A percentile compares a stretch with the other conserved stretches of the same genome.
Evolutionary conservation across 1,140 invertebrate genomes (phyloP).

Genomic region (Pemphigus obesinymphae): DNA sequence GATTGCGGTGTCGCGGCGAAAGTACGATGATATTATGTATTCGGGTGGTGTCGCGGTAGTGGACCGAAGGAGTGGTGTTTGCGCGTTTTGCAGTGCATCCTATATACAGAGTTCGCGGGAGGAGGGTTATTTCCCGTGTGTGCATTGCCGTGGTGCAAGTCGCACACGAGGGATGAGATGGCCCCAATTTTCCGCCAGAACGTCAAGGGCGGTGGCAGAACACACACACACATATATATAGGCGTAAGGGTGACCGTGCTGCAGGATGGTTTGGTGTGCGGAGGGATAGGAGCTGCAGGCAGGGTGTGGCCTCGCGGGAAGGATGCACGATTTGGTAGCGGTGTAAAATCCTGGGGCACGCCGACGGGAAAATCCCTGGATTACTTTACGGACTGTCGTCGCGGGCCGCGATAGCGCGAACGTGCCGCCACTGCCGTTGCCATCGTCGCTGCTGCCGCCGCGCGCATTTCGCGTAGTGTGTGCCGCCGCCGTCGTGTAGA

Average conservation of each 20-base stretch:
- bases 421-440: conserved; percentile 3
- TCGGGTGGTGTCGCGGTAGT: no score
- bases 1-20: conserved; percentile 1
- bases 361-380: conserved; percentile 38
- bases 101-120: conserved; percentile 2
- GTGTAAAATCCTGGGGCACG: conserved; percentile 39
- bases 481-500: not conserved
- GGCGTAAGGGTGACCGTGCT: not conserved
- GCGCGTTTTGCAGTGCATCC: conserved; percentile 9
- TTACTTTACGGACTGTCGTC: conserved; percentile 40
- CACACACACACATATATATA: not conserved
- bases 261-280: no score
- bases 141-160: not conserved
- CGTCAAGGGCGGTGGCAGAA: not conserved
- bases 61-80: not conserved
- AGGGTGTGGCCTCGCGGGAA: not conserved
- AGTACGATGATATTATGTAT: not conserved
- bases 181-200: conserved; percentile 28
- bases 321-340: not conserved
- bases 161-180: not conserved
- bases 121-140: not conserved
- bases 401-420: conserved; percentile 33
- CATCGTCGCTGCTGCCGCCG: not conserved
- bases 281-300: not conserved
- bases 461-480: conserved; percentile 6